Conservation (phyloP, 35 echinoderm and acorn worm genomes). For the Strongylocentrotus purpuratus region DNA sequence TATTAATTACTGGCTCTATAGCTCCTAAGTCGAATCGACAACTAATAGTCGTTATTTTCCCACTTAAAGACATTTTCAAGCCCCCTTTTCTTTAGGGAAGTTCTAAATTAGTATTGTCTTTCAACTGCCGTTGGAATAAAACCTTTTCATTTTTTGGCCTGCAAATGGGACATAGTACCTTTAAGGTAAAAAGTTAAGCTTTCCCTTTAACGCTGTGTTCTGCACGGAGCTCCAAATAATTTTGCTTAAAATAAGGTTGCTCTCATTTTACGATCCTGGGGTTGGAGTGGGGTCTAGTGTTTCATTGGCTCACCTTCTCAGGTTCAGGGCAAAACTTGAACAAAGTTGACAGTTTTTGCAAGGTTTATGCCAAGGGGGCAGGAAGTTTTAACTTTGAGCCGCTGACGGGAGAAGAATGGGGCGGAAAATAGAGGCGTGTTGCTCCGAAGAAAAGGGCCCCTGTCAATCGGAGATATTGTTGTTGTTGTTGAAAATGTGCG, state of each 20-base stretch:
- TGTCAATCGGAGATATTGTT: not conserved
- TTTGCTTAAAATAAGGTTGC: not conserved
- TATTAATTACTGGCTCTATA: no score
- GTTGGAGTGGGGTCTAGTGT: not conserved
- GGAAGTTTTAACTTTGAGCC: slow-evolving; percentile 53
- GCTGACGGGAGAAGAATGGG: slow-evolving; percentile 26
- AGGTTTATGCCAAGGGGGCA: not conserved
- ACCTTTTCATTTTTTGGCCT: no score
- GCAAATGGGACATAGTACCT: no score
- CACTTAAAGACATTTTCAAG: no score
- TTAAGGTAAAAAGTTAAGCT: no score
- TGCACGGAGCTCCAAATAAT: not conserved
- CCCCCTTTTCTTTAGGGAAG: no score
- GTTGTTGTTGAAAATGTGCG: slow-evolving; percentile 6
- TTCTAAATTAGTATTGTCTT: no score
- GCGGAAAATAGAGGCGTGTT: slow-evolving; percentile 47
- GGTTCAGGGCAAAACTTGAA: not conserved
- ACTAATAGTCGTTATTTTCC: no score
- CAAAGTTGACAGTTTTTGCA: slow-evolving; percentile 5
- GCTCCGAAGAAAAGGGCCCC: not conserved
- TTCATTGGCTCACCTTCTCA: not conserved
- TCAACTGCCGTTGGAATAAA: no score
- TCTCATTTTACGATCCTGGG: not conserved
- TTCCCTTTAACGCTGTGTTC: not conserved
- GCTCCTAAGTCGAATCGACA: no score